Evolutionary conservation across 2,113 vertebrate species (phyloP), one percentile per base, ranked within the genome.

Genomic region (Eleginops maclovinus): DNA sequence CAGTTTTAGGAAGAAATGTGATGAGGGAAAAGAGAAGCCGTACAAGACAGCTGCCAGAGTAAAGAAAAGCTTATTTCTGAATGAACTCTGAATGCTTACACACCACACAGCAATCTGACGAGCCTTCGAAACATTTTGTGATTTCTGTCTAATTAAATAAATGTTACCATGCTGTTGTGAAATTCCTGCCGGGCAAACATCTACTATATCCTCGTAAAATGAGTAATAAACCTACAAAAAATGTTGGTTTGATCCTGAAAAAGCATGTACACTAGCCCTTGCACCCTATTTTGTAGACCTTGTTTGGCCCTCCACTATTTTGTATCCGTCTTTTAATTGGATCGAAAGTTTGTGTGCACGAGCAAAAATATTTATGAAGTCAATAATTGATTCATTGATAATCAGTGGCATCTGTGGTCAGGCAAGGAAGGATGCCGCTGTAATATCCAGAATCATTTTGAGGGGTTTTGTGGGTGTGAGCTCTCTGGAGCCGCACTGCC

Each of bases 391-490:
- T 15, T 43, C 69, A 21, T 24, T 54, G 40, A 67, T 47, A 47
- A 40, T 68, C 15, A 16, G 44, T 26, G 15, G 2, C 10, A 56
- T 66, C 50, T 63, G 56, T 14, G 44, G 58, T 9, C 7, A 36
- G 31, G 31, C 3, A 4, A 9, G 31, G 31, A 8, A 36, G 8
- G 31, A 6, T 21, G 36, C 41, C 70, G 43, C 17, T n/a, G 0
- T 54, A 28, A 72, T 59, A n/a, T n/a, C n/a, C n/a, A n/a, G 9
- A 69, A 64, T 36, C 50, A 54, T 53, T 58, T 50, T 56, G 49
- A 73, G 53, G 56, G 43, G 3, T n/a, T 44, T 31, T 60, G 54
- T 70, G n/a, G 14, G 36, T 51, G 16, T 22, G 71, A 56, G n/a
- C 22, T 61, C 14, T 1, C 21, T 12, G 28, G 36, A 72, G 72